Conservation (phyloP, 2,888 invertebrate genomes). For the Hipparchia semele region DNA sequence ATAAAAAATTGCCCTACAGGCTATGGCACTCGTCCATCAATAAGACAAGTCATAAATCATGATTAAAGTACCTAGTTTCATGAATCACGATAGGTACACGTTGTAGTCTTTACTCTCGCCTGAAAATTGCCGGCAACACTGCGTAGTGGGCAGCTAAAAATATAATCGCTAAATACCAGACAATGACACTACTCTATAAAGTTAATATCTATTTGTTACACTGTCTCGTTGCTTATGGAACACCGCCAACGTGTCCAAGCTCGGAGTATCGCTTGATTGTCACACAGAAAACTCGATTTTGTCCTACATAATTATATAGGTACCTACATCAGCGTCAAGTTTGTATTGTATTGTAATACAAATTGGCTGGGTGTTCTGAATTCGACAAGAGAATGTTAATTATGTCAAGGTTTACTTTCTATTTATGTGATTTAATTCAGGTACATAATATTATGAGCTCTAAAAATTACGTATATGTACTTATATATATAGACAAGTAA, state of each 20-base stretch:
- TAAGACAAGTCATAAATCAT: constrained; percentile 2
- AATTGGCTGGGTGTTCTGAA: neutral
- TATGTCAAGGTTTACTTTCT: no score
- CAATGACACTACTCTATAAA: constrained; percentile 27
- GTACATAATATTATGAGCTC: no score
- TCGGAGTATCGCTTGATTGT: constrained; percentile 26
- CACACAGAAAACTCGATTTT: constrained; percentile 20
- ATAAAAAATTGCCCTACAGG: neutral
- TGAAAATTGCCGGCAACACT: neutral
- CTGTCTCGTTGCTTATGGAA: constrained; percentile 31
- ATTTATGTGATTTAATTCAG: no score
- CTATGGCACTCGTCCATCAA: neutral
- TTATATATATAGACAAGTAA: no score
- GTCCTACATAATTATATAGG: neutral
- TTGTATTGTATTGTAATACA: neutral
- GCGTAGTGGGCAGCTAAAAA: neutral
- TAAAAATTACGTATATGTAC: no score
- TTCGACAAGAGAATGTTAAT: neutral
- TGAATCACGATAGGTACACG: neutral
- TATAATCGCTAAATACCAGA: constrained; percentile 19
- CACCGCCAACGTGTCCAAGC: constrained; percentile 28
- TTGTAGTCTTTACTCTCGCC: neutral
- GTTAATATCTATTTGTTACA: constrained; percentile 31
- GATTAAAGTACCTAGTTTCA: neutral
- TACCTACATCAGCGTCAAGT: neutral